Evolutionary conservation across 2,797 vertebrate genomes (phyloP).

Genomic region (Peromyscus nudipes): DNA sequence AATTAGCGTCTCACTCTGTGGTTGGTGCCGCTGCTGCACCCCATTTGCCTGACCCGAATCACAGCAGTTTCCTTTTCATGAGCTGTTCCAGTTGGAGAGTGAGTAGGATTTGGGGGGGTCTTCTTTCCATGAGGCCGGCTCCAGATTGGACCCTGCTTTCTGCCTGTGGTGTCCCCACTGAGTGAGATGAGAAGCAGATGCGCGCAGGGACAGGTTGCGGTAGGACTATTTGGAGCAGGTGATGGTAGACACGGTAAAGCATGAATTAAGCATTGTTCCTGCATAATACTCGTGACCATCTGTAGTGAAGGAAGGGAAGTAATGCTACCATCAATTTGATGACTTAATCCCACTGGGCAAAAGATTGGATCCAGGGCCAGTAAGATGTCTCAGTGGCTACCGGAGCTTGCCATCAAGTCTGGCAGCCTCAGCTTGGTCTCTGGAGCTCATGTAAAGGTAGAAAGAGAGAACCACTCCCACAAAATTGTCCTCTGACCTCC

Average conservation of each 20-base stretch:
- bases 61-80: conserved; percentile 52
- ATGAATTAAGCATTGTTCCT: not conserved
- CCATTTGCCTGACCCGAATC: conserved; percentile 60
- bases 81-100: conserved; percentile 63
- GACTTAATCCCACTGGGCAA: not conserved
- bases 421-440: not conserved
- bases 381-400: not conserved
- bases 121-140: conserved; percentile 40
- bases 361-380: not conserved
- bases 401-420: not conserved
- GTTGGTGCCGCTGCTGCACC: not conserved
- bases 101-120: not conserved
- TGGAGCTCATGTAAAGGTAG: not conserved
- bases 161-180: not conserved
- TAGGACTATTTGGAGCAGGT: conserved; percentile 46
- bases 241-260: not conserved
- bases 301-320: not conserved
- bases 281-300: not conserved
- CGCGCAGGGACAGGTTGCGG: not conserved
- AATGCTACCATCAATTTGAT: not conserved
- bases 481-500: not conserved
- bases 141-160: conserved; percentile 8
- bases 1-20: conserved; percentile 37
- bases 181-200: conserved; percentile 47
- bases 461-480: not conserved